Evolutionary conservation across 2,113 vertebrate species (phyloP), one percentile per base, ranked within the genome.

Genomic region (Hirundichthys speculiger): DNA sequence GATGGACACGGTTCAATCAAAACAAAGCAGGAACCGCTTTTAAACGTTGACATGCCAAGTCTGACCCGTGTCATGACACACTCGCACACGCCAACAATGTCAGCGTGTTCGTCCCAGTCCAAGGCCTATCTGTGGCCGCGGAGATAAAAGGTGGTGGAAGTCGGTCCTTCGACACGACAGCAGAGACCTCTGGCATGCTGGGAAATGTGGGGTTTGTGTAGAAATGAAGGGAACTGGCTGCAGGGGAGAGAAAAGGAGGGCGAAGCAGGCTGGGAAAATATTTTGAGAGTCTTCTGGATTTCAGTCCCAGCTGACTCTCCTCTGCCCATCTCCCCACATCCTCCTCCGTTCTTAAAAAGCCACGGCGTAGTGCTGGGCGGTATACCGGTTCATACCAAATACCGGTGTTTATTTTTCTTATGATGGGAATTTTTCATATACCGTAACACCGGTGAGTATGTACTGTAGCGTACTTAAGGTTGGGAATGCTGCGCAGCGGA

Each of bases 11-110:
- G 50, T 71, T 42, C 48, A 75, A 69, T 57, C 20, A 54, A 72
- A 64, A 77, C 57, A 50, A 54, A 7, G 13, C 40, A 56, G 25
- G 38, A 38, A n/a, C 19, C 24, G 34, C 25, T 64, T 64, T 1
- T 39, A 49, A 77, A 83, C 80, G 83, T 77, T 67, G 69, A 38
- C 66, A n/a, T 63, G 60, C 62, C 66, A 14, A 65, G 61, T 73
- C 66, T 55, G 15, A 30, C 34, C 8, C 13, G 56, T 65, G 53
- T 63, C 55, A 43, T 0, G 2, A 43, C 22, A 34, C 58, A 25
- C n/a, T 30, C 10, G 9, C 3, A 45, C n/a, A 45, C 42, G 18
- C 25, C n/a, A n/a, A 56, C 24, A 40, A 3, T 18, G 34, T 43
- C 46, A 41, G 38, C 19, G 12, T 16, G 27, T 27, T 40, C 0